phyloP scores from a whole-genome alignment of 2,797 vertebrate genomes.

The Myiotriccus ornatus region DNA sequence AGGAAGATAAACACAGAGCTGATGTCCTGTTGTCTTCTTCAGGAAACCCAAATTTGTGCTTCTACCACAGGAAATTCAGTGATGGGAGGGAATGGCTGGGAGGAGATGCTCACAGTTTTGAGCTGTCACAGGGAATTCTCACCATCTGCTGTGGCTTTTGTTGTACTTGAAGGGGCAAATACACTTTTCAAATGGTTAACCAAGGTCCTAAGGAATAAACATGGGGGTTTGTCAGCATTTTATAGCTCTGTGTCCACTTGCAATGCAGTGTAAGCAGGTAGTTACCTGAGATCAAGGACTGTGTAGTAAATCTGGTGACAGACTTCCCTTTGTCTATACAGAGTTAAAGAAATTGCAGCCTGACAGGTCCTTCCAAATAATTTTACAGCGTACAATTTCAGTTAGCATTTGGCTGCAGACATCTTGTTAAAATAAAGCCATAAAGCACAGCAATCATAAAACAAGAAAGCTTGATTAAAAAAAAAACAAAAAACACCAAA shows the following conservation, averaged over 20 bases:
- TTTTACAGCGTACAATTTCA: not conserved
- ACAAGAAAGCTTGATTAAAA: conserved; percentile 16
- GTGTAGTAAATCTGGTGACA: not conserved
- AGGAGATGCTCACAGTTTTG: not conserved
- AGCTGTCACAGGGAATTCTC: not conserved
- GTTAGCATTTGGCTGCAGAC: conserved; percentile 1
- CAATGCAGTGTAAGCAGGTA: not conserved
- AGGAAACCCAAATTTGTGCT: not conserved
- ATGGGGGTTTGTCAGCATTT: not conserved
- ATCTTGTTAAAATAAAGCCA: conserved; percentile 22
- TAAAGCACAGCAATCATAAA: conserved; percentile 39
- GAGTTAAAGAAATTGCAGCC: not conserved
- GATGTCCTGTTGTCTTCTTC: not conserved
- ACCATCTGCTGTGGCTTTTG: not conserved
- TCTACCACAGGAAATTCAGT: not conserved
- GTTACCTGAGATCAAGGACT: not conserved
- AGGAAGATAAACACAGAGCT: not conserved
- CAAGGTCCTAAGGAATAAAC: not conserved
- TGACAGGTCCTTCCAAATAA: not conserved
- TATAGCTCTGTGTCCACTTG: not conserved
- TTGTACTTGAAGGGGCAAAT: not conserved
- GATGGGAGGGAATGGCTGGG: not conserved
- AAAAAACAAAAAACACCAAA: not conserved
- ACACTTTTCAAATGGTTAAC: not conserved
- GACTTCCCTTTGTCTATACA: not conserved